phyloP scores from a whole-genome alignment of 1,140 invertebrate species.

The Luehdorfia chinensis region DNA sequence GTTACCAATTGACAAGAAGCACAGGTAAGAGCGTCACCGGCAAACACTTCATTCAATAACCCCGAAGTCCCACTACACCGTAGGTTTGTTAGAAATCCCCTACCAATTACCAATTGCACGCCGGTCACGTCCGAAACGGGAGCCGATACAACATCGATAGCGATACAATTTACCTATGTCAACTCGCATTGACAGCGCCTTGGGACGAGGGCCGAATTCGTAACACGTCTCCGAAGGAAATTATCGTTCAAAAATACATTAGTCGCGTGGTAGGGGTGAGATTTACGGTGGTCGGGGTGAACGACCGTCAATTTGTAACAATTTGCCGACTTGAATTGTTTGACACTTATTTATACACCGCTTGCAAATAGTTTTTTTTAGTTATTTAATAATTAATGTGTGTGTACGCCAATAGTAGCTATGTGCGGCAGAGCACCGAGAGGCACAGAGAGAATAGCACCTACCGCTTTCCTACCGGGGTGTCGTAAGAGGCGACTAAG shows the following conservation, averaged over 20 bases:
- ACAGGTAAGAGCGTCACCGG: constrained; percentile 1
- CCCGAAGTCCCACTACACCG: not conserved
- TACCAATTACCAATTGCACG: constrained; percentile 23
- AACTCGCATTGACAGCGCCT: constrained; percentile 33
- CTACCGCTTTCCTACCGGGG: too few species aligned
- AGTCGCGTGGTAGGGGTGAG: constrained; percentile 17
- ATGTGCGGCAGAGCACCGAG: too few species aligned
- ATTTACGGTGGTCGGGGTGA: constrained; percentile 19
- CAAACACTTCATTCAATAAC: constrained; percentile 1
- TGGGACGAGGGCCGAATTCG: constrained; percentile 23
- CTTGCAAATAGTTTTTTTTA: too few species aligned
- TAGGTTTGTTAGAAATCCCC: constrained; percentile 20
- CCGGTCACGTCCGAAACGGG: constrained; percentile 20
- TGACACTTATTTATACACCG: not conserved
- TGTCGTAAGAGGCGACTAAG: too few species aligned
- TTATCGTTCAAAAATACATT: constrained; percentile 29
- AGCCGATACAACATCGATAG: constrained; percentile 22
- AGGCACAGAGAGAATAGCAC: too few species aligned
- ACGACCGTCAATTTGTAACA: constrained; percentile 14
- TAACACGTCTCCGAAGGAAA: constrained; percentile 26
- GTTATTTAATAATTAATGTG: too few species aligned
- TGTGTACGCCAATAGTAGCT: too few species aligned
- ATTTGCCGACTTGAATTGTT: not conserved
- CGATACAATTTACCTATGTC: constrained; percentile 52
- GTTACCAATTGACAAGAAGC: too few species aligned